phyloP scores from a whole-genome alignment of 2,113 vertebrate species.

The Prolemur simus region DNA sequence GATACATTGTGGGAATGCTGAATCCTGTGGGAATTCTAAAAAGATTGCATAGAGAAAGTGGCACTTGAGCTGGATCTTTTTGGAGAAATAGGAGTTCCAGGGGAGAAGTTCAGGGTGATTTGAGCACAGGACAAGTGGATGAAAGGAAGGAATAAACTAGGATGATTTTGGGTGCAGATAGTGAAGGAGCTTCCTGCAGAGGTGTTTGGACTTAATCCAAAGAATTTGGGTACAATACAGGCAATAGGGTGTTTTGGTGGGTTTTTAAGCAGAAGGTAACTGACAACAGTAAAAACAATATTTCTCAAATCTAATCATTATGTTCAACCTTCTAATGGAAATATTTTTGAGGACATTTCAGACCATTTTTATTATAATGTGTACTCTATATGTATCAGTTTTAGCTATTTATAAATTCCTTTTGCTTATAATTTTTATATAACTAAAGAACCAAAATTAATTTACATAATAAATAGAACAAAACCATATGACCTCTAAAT shows the following conservation, averaged over 20 bases:
- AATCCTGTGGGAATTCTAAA: not conserved
- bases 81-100: not conserved
- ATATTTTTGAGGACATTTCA: not conserved
- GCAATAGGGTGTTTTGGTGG: not conserved
- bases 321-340: not conserved
- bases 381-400: not conserved
- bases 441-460: not conserved
- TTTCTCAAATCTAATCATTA: not conserved
- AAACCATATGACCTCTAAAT: conserved; percentile 18
- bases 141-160: not conserved
- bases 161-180: not conserved
- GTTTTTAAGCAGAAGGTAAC: not conserved
- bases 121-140: not conserved
- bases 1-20: not conserved
- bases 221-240: not conserved
- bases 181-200: not conserved
- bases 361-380: conserved; percentile 5
- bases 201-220: not conserved
- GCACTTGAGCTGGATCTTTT: not conserved
- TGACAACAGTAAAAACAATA: not conserved
- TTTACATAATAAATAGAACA: conserved; percentile 33
- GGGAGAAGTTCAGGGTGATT: not conserved
- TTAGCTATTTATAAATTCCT: conserved; percentile 13
- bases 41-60: not conserved
- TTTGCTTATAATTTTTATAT: conserved; percentile 35